Evolutionary conservation across 2,113 vertebrate species (phyloP).

Genomic region (Orycteropus afer): DNA sequence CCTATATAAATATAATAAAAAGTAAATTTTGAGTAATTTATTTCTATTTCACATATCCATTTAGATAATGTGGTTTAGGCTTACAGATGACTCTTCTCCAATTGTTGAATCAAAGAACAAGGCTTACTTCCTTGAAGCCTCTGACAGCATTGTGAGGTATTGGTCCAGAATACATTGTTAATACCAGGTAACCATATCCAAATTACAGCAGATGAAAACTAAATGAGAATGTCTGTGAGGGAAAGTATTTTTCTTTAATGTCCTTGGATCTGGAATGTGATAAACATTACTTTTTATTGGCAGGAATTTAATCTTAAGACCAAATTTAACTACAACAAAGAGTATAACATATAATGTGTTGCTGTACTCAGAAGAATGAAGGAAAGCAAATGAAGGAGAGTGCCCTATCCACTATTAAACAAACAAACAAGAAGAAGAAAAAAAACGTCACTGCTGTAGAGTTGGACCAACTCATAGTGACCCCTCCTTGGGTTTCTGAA

Average conservation of each 20-base stretch:
- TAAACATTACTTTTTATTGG: background rate
- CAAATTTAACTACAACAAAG: background rate
- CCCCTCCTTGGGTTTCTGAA: no score
- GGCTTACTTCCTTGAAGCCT: background rate
- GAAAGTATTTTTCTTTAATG: background rate
- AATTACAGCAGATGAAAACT: background rate
- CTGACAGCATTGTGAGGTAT: background rate
- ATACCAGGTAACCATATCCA: background rate
- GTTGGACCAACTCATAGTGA: no score
- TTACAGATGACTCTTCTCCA: background rate
- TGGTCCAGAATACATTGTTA: background rate
- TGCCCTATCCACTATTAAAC: no score
- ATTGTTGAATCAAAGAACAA: background rate
- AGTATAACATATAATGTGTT: no score
- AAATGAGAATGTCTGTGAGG: background rate
- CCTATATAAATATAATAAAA: no score
- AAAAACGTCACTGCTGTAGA: no score
- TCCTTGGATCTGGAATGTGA: background rate
- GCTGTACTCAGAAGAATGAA: no score
- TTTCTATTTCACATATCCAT: background rate
- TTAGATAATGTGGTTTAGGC: background rate
- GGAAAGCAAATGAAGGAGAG: no score
- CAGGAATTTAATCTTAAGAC: background rate
- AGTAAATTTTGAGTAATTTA: background rate
- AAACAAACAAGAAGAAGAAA: no score